Evolutionary conservation across 2,797 vertebrate genomes (phyloP), one percentile per base, ranked within the genome.

Genomic region (Enteromius trimaculatus): DNA sequence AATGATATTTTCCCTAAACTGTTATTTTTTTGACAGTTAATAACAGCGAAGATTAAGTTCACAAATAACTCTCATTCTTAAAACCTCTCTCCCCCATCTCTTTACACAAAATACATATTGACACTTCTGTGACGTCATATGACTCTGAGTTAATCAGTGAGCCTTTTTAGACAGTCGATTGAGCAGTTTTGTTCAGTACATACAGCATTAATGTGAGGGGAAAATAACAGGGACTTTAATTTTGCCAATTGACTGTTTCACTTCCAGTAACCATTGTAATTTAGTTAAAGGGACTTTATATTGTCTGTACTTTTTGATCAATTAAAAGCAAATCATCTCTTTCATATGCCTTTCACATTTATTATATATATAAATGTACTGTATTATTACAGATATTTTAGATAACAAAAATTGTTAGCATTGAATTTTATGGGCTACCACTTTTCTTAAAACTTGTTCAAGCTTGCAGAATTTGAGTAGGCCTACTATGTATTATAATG

Each of bases 101-200:
- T 23, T 4, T 26, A 31, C 70, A 81, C 80, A 81, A 51, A 81
- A 60, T 60, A 70, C 74, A 70, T 83, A 83, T 83, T 69, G 76
- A 83, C 74, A 83, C 39, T 60, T 13, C 65, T 16, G 16, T 83
- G 51, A 78, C 66, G 31, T 78, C 51, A 80, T 39, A 49, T 53
- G 42, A 68, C 76, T 60, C 55, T 51, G 39, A 81, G 29, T 44
- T 80, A 80, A 80, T 76, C 71, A 62, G n/a, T 51, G 51, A 69
- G 21, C 51, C 44, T 70, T 42, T 77, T 51, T 4, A 62, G 47
- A 16, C 39, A 11, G 71, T 53, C 62, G 70, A 68, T 65, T 11
- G 31, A 81, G 65, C 31, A 53, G 37, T 75, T 71, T 78, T 72
- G 84, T 77, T 81, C 49, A 78, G 74, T 72, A 72, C n/a, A 77